Evolutionary conservation across 1,140 invertebrate genomes (phyloP), one percentile per base, ranked within the genome.

Genomic region (Macrobrachium rosenbergii): DNA sequence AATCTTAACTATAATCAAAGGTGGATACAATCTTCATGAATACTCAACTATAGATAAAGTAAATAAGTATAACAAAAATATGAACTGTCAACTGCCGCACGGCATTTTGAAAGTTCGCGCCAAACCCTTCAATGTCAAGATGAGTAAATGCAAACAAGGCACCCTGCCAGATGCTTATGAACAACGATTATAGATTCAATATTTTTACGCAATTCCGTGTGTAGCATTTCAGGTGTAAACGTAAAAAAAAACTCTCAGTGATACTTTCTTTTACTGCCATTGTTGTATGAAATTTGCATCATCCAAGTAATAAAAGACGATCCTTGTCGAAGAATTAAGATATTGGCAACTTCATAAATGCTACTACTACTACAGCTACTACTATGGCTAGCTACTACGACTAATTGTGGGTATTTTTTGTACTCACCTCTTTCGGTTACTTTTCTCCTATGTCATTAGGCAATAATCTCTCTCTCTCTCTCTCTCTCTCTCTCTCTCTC

Each of bases 111-210:
- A 81, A 64, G 45, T 67, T 81, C 60, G 62, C 79, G 79, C 79
- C 79, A 81, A 81, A 81, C 23, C 63, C 64, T 80, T 81, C 79
- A 81, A 67, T 81, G 17, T 81, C 23, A 67, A 63, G 11, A 19
- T 3, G 16, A 14, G 58, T 28, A 21, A 28, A 19, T 28, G n/a
- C 58, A 63, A 17, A 12, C 58, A 60, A 19, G 17, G 28, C 5
- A 17, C 23, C 60, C n/a, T 60, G 19, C 10, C 37, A n/a, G n/a
- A 23, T 80, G 78, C 59, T 37, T 63, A 37, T 6, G 10, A 23
- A 63, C 12, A 8, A 16, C 28, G 17, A 37, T n/a, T 7, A 2
- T 60, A 19, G 7, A 58, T 78, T 14, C 28, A 2, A 63, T 28
- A 23, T 17, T 28, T 72, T 72, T 72, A 16, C 21, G 23, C 16